Conservation (phyloP, 2,888 invertebrate species). For the Caradrina clavipalpis region DNA sequence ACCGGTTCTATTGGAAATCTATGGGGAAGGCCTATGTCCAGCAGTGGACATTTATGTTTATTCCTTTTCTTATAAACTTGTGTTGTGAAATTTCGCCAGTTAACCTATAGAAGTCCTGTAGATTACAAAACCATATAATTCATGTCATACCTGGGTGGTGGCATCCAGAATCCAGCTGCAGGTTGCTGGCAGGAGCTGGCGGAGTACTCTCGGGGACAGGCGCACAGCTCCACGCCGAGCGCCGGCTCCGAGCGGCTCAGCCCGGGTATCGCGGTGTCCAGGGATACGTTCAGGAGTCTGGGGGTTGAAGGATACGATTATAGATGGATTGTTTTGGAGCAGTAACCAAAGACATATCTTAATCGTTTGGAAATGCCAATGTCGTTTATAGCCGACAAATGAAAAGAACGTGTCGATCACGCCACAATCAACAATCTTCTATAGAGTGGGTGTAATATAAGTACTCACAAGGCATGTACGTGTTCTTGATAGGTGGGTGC, state of each 20-base stretch:
- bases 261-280: slow-evolving; percentile 95
- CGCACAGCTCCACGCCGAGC: slow-evolving; percentile 96
- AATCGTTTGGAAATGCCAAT: too few relatives aligned
- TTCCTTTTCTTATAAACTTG: too few relatives aligned
- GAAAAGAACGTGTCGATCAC: too few relatives aligned
- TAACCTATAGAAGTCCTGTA: too few relatives aligned
- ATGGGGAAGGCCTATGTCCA: too few relatives aligned
- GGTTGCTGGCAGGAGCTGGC: slow-evolving; percentile 98
- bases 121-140: neutral
- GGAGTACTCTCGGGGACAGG: slow-evolving; percentile 95
- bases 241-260: slow-evolving; percentile 93
- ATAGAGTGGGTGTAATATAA: neutral
- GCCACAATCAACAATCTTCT: too few relatives aligned
- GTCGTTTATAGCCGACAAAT: too few relatives aligned
- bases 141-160: slow-evolving; percentile 75
- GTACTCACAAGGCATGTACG: slow-evolving; percentile 79
- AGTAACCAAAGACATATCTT: too few relatives aligned
- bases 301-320: neutral
- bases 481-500: slow-evolving; percentile 75
- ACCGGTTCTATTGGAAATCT: too few relatives aligned
- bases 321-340: too few relatives aligned
- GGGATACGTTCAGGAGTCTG: slow-evolving; percentile 93
- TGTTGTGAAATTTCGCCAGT: too few relatives aligned
- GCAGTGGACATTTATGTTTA: too few relatives aligned
- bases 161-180: slow-evolving; percentile 95